These are phyloP conservation scores for Ophion ellenae DNA, from an alignment of 2,888 invertebrate species.

Conservation along the genomic window DNA sequence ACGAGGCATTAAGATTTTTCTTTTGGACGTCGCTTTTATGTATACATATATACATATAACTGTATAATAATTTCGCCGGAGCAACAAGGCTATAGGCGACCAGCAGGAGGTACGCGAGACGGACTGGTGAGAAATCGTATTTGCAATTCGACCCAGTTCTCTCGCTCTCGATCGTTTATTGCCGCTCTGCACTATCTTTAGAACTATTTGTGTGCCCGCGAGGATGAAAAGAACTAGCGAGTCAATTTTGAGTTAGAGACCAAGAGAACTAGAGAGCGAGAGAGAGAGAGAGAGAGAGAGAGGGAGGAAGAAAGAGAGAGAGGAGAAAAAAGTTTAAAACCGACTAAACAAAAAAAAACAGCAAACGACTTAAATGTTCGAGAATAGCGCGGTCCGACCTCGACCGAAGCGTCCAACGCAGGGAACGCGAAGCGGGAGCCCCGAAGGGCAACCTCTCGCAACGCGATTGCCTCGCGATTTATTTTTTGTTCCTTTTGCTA, in stretches of 20 bases:
- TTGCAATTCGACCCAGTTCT: slow-evolving; percentile 66
- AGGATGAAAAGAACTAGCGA: slow-evolving; percentile 57
- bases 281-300: slow-evolving; percentile 13
- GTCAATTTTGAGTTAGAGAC: too few relatives aligned
- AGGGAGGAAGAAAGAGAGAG: slow-evolving; percentile 26
- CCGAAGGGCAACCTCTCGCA: slow-evolving; percentile 45
- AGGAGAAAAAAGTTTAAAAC: slow-evolving; percentile 5
- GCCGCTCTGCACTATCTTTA: slow-evolving; percentile 57
- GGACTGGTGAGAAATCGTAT: slow-evolving; percentile 28
- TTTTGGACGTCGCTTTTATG: too few relatives aligned
- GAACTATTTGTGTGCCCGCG: slow-evolving; percentile 47
- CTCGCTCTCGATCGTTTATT: slow-evolving; percentile 55
- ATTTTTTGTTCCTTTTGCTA: too few relatives aligned
- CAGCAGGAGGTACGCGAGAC: slow-evolving; percentile 10
- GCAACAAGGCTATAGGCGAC: slow-evolving; percentile 1
- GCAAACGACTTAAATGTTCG: slow-evolving; percentile 25
- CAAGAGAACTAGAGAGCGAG: not conserved
- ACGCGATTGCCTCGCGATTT: too few relatives aligned
- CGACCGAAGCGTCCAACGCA: slow-evolving; percentile 10
- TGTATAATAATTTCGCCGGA: not conserved
- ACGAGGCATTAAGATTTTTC: too few relatives aligned
- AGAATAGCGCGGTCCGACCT: slow-evolving; percentile 50
- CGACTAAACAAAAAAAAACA: slow-evolving; percentile 4
- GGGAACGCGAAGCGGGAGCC: not conserved
- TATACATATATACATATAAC: too few relatives aligned